phyloP scores from a whole-genome alignment of 2,797 vertebrate genomes.

The Cynopterus sphinx region DNA sequence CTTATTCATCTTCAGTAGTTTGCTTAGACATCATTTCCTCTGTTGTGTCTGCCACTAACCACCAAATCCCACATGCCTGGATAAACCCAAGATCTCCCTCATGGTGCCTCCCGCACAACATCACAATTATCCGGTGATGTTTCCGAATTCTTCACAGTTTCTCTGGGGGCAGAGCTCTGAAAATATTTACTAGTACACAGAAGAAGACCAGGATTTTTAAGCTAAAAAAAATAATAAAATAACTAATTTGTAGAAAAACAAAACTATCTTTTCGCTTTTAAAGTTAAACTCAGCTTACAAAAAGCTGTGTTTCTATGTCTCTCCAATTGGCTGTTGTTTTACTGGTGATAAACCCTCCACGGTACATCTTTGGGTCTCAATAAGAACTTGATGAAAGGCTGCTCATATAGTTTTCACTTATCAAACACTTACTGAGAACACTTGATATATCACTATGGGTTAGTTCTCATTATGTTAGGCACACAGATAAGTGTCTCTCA shows the following conservation, averaged over 20 bases:
- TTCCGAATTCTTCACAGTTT: neutral
- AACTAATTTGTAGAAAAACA: neutral
- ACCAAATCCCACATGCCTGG: neutral
- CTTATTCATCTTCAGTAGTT: neutral
- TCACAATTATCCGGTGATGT: neutral
- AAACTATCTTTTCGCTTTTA: neutral
- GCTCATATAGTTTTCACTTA: neutral
- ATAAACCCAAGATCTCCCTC: neutral
- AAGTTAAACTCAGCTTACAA: neutral
- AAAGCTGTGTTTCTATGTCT: neutral
- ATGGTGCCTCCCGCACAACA: neutral
- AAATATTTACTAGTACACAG: neutral
- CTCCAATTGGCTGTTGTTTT: neutral
- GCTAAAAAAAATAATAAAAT: neutral
- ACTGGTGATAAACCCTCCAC: neutral
- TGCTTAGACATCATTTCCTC: neutral
- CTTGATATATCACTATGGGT: neutral
- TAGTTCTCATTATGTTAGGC: neutral
- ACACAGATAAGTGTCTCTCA: neutral
- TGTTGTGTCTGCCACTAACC: neutral
- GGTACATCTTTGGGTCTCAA: neutral
- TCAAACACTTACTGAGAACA: neutral
- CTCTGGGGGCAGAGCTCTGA: neutral
- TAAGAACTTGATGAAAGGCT: neutral
- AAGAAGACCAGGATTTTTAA: neutral